Base-by-base conservation (phyloP, 2,888 invertebrate genomes). In the Neoaliturus tenellus region DNA sequence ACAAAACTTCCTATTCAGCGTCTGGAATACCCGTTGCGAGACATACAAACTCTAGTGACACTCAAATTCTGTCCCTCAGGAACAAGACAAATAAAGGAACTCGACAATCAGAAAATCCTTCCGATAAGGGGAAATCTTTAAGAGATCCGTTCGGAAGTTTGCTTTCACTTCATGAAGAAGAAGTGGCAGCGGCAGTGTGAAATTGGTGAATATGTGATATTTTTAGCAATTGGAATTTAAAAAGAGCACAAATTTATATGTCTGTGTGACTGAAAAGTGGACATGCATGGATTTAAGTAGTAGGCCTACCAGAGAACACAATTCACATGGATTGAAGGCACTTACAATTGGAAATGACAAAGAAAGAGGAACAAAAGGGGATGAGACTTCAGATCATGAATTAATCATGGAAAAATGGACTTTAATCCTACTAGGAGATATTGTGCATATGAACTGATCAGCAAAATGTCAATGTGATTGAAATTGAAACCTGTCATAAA, bases 81-180 rank as follows among this genome's bases (percentile, higher is more conserved):
- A 71, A 39, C 39, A 41, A 71, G 71, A 35, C 35, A 25, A 71
- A 23, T 39, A 41, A 35, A 71, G 71, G 3, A n/a, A 71, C 20
- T 39, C 71, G 39, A 39, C 71, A 71, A 39, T 35, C 23, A 23
- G 71, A 39, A 41, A 71, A 8, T 28, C n/a, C 35, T n/a, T 28
- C 39, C 8, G 81, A 62, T 28, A 44, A 67, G 12, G 71, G 81
- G 35, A 51, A 71, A 71, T 28, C 25, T 14, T 20, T 62, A 8
- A 84, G 81, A 58, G 85, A 86, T 71, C 86, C 86, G 0, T 86
- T 86, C 33, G 86, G 86, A 12, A 86, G 86, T 80, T 81, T 83
- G 33, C 58, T 86, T 35, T 86, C 86, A 0, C 48, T 85, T 25
- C 58, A 69, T 55, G 82, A 85, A 41, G 80, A 71, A 82, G 81